These are phyloP conservation scores for Teleogryllus oceanicus DNA, from an alignment of 2,888 invertebrate genomes.

Conservation along the genomic window DNA sequence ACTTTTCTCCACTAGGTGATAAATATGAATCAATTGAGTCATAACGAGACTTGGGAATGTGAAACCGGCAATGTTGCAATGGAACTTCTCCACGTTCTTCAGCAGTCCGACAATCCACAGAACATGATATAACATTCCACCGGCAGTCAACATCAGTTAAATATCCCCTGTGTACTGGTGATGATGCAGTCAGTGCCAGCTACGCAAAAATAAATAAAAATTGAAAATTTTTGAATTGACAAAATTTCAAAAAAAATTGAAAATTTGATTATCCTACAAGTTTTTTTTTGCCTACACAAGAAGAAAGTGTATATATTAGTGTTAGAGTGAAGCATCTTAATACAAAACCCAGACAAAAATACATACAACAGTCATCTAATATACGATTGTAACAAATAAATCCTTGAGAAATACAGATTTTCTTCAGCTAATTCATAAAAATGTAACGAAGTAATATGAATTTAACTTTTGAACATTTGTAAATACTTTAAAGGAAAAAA, in stretches of 20 bases:
- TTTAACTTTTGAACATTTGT: no score
- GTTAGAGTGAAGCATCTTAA: no score
- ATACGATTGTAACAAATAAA: no score
- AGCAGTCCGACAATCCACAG: conserved; percentile 90
- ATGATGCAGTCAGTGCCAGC: conserved; percentile 94
- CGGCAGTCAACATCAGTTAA: conserved; percentile 95
- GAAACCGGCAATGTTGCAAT: conserved; percentile 70
- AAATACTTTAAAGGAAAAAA: no score
- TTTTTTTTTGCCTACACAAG: no score
- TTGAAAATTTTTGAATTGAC: neutral
- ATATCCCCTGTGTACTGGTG: conserved; percentile 90
- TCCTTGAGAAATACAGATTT: no score
- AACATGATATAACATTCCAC: conserved; percentile 94
- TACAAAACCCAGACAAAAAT: no score
- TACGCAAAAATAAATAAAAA: conserved; percentile 46
- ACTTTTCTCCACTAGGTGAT: conserved; percentile 78
- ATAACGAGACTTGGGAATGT: conserved; percentile 90
- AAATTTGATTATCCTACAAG: no score
- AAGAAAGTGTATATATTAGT: no score
- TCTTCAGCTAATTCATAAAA: no score
- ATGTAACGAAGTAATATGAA: no score
- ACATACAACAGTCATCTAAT: no score
- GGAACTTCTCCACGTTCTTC: conserved; percentile 84
- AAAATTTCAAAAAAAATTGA: neutral
- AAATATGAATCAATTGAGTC: conserved; percentile 97